Evolutionary conservation across 2,888 invertebrate genomes (phyloP), one percentile per base, ranked within the genome.

Genomic region (Amiota minor): DNA sequence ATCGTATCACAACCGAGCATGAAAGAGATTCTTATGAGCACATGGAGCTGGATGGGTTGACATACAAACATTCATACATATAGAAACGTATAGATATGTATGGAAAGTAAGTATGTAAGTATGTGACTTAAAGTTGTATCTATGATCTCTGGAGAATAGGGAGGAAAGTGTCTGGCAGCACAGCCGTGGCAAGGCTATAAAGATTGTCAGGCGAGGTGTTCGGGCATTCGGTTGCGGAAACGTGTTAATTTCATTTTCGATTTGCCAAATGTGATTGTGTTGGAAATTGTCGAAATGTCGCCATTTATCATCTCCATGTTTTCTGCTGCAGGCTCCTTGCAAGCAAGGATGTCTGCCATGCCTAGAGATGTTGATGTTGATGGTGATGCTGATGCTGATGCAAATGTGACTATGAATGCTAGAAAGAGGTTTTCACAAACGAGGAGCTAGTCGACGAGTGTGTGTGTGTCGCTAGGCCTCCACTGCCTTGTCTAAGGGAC

Each of bases 271-370:
- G 81, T 76, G 79, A 79, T 78, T 86, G 79, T 76, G 77, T 80
- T 80, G 84, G 78, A 85, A 85, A 86, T 84, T 86, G 82, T 81
- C 81, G 77, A 82, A 79, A 83, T 79, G 80, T 80, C 82, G 81
- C 82, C 86, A 87, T 88, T 87, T 87, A 87, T 87, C 87, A 87
- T 87, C 82, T 85, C 79, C 82, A 84, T 80, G 68, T 70, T 50
- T 61, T 35, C 35, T 35, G 49, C 70, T 64, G 20, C 49, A 23
- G 56, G 23, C 64, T 71, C 69, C 68, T 72, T 71, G 49, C 65
- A 47, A 49, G 35, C 45, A 45, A 16, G 20, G 65, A 49, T 35
- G 35, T 46, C n/a, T 16, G 47, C 47, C 49, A 65, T 65, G 65
- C 65, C 65, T 65, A 46, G 65, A 65, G n/a, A 65, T 47, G 47